Percentiles rank a stretch among this genome's conserved stretches.
These are phyloP conservation scores for Phylloscopus trochilus DNA, from an alignment of 2,113 vertebrate species.

Conservation along the genomic window DNA sequence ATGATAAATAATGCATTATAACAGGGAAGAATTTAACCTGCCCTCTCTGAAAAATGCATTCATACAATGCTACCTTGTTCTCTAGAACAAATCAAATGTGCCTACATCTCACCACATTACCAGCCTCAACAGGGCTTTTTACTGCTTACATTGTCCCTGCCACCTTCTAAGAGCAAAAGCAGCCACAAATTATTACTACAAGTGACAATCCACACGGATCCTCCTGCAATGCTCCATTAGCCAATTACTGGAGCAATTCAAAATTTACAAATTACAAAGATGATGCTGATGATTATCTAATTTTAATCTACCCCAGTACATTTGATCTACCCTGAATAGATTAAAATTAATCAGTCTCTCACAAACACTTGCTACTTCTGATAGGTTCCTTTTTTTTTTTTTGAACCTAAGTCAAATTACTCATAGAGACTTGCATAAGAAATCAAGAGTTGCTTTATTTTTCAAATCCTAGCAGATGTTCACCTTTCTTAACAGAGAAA, in stretches of 20 bases:
- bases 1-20: neutral
- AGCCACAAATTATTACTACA: neutral
- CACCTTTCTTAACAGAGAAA: neutral
- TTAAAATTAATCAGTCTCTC: slow-evolving; percentile 29
- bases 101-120: neutral
- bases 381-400: neutral
- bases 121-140: neutral
- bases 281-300: neutral
- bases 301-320: neutral
- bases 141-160: neutral
- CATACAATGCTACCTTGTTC: neutral
- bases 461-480: neutral
- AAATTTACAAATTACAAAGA: slow-evolving; percentile 9
- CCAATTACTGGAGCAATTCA: neutral
- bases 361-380: neutral
- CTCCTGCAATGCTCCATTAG: neutral
- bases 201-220: neutral
- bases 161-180: neutral
- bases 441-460: neutral
- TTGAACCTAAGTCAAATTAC: neutral
- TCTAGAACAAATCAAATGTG: neutral
- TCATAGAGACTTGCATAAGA: neutral
- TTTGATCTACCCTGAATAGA: slow-evolving; percentile 21
- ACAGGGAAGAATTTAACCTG: neutral
- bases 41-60: neutral